Conservation (phyloP, 2,113 vertebrate genomes). For the Smithornis capensis region DNA sequence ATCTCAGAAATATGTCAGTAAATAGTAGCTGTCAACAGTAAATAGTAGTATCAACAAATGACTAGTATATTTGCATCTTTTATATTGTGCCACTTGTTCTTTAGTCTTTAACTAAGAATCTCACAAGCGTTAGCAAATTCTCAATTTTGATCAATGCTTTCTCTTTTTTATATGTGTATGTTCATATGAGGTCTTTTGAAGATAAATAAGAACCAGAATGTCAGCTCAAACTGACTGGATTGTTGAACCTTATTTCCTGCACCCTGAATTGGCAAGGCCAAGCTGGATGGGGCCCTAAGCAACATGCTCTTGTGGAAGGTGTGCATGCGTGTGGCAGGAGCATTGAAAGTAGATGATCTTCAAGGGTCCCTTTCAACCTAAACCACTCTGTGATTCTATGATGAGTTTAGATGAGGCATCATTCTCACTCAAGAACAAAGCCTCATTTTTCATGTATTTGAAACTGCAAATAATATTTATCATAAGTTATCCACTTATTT, state of each 20-base stretch:
- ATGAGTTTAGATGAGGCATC: not conserved
- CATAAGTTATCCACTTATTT: not conserved
- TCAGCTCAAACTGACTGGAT: not conserved
- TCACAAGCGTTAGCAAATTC: not conserved
- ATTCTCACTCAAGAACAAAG: not conserved
- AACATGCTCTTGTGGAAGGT: not conserved
- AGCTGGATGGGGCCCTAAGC: not conserved
- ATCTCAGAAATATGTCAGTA: not conserved
- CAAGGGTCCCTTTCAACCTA: no score
- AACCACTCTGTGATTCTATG: not conserved
- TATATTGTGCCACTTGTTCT: not conserved
- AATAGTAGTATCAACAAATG: not conserved
- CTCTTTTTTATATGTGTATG: not conserved
- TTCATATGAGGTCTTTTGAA: not conserved
- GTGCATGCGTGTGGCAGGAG: not conserved
- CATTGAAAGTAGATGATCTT: accelerated
- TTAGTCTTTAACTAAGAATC: not conserved
- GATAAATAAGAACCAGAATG: not conserved
- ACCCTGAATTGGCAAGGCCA: not conserved
- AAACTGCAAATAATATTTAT: not conserved
- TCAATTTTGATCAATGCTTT: not conserved
- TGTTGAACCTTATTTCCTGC: not conserved
- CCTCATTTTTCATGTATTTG: not conserved
- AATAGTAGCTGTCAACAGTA: not conserved
- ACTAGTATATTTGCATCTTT: not conserved